phyloP scores from a whole-genome alignment of 1,140 invertebrate genomes.

The Drosophila paulistorum region DNA sequence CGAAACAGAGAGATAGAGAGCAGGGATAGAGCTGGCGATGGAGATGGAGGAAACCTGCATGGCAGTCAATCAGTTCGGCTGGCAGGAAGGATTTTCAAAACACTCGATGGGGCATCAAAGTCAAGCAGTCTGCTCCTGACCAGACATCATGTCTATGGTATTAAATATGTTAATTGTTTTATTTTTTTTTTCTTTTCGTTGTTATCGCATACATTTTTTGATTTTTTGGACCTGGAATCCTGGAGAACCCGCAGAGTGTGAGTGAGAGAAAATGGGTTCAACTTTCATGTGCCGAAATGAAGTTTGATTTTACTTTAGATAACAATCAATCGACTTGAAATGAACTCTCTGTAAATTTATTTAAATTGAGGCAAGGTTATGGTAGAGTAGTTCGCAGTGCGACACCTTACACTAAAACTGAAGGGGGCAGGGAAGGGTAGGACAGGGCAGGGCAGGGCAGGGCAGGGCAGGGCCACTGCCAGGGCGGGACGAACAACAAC shows the following conservation, averaged over 20 bases:
- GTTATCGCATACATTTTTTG: slow-evolving; percentile 50
- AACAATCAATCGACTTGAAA: slow-evolving; percentile 69
- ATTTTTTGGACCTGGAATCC: slow-evolving; percentile 59
- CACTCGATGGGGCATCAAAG: slow-evolving; percentile 49
- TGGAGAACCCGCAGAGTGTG: slow-evolving; percentile 67
- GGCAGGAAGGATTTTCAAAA: slow-evolving; percentile 37
- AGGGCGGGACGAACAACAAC: slow-evolving; percentile 70
- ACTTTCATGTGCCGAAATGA: slow-evolving; percentile 63
- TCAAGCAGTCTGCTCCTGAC: slow-evolving; percentile 69
- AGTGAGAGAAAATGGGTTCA: slow-evolving; percentile 27
- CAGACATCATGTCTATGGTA: slow-evolving; percentile 71
- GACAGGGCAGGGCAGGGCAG: slow-evolving; percentile 35
- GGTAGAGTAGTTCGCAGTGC: slow-evolving; percentile 73
- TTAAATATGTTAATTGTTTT: slow-evolving; percentile 74
- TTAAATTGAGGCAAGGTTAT: slow-evolving; percentile 71
- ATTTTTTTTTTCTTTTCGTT: slow-evolving; percentile 20
- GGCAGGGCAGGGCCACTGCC: slow-evolving; percentile 29
- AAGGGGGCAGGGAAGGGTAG: background rate
- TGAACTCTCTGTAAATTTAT: slow-evolving; percentile 65
- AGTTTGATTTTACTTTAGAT: slow-evolving; percentile 76
- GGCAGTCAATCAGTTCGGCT: slow-evolving; percentile 37
- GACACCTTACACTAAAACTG: slow-evolving; percentile 68
- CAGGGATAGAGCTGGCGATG: background rate
- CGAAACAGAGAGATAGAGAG: slow-evolving; percentile 1
- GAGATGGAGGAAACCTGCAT: slow-evolving; percentile 48